phyloP scores from a whole-genome alignment of 2,113 vertebrate species.

The Ranitomeya variabilis region DNA sequence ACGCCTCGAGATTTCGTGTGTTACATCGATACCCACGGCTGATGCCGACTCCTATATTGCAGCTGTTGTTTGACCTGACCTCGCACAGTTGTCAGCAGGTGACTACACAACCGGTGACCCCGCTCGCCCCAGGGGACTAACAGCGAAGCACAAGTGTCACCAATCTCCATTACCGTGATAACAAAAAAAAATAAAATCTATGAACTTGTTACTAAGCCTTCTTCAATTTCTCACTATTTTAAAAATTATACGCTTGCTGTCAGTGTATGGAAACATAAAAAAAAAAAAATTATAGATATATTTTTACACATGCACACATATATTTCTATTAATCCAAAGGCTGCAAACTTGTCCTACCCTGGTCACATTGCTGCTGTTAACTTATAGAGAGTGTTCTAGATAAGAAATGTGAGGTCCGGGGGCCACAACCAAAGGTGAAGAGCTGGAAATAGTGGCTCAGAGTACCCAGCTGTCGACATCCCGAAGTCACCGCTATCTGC shows the following conservation, averaged over 20 bases:
- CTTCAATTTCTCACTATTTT: not conserved
- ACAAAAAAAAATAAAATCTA: not conserved
- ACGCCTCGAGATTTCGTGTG: not conserved
- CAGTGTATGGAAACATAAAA: not conserved
- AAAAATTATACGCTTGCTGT: not conserved
- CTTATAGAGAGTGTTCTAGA: no score
- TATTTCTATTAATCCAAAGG: no score
- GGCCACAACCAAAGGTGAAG: no score
- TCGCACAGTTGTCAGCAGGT: conserved; percentile 16
- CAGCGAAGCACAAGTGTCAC: conserved; percentile 28
- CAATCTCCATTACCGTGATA: not conserved
- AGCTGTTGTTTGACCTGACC: conserved; percentile 49
- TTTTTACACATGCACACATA: no score
- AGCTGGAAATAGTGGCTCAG: no score
- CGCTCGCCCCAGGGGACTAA: not conserved
- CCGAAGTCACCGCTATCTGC: no score
- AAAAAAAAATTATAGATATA: no score
- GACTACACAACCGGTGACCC: conserved; percentile 19
- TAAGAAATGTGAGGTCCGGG: no score
- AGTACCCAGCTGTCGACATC: no score
- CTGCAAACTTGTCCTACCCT: no score
- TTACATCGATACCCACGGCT: not conserved
- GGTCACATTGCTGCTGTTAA: no score
- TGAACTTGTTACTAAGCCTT: not conserved
- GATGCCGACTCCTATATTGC: not conserved